Base-by-base conservation (phyloP, 2,113 vertebrate genomes). In the Arizona elegans region DNA sequence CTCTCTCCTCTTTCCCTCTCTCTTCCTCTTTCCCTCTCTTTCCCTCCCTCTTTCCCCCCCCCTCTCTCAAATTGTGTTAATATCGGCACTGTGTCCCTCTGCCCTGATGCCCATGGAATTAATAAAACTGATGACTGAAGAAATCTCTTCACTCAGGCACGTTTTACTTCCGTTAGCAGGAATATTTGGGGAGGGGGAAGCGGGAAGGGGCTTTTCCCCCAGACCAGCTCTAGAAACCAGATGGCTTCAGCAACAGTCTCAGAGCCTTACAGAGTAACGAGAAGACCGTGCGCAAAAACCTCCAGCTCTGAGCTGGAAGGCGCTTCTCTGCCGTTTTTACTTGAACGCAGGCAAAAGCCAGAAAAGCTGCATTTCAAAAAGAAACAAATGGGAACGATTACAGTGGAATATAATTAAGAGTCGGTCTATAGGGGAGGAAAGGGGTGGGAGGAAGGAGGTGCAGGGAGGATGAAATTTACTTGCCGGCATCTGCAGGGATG, bases 291-390 rank as follows among this genome's bases (percentile, higher is more conserved):
- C 7, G 29, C 87, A 33, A 58, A 21, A 9, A 24, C 2, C 56
- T 9, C 81, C 9, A 23, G 88, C 13, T 50, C 62, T 50, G 52
- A 43, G 5, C 70, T 86, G 54, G 88, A 90, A 59, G 9, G 8
- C 17, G 33, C 85, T 89, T 92, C 12, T 33, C 24, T 52, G 50
- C 43, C 43, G 1, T 24, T 29, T 65, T 19, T 13, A 29, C 33
- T 0, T 0, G 13, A 21, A 0, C 1, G 38, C 3, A 0, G 13
- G 0, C n/a, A 15, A 55, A 9, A 86, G 23, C 3, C 0, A 33
- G 59, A 87, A 24, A 47, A 54, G 12, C 26, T 81, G 2, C 24
- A 8, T 70, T 58, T 7, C 3, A 38, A 88, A 1, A 62, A 87
- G 21, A 23, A 90, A 0, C 89, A 91, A 55, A 75, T 10, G 11